Evolutionary conservation across 2,113 vertebrate genomes (phyloP), one percentile per base, ranked within the genome.

Genomic region (Helogale parvula): DNA sequence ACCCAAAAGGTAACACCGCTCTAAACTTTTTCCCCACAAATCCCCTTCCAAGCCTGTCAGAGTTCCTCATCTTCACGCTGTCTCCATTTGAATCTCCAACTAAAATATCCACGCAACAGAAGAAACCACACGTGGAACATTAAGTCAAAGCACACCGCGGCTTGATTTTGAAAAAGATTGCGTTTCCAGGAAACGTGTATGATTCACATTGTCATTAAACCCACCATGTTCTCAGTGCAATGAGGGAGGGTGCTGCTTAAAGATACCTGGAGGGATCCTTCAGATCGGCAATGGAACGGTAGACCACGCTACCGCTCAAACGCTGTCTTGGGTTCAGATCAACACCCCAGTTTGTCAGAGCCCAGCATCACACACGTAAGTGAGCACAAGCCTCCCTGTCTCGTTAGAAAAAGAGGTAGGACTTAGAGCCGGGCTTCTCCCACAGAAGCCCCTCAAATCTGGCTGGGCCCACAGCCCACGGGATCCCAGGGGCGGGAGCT

Each of bases 221-320:
- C 27, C 12, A 5, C 23, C 25, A 0, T 33, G 17, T 16, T 31
- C 41, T 13, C 68, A 45, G 68, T 4, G 41, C 19, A 7, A 10
- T 2, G 17, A 38, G 27, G 38, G 38, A 60, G 25, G 0, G 8
- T 6, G 38, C 4, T 31, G 0, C 65, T 85, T n/a, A 17, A 38
- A 50, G 57, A 15, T 5, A 23, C 9, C 23, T 25, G 27, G 21
- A 41, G 25, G 5, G 7, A 21, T 15, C 29, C 14, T 27, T 52
- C 54, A 81, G 1, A 27, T 19, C 2, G 7, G 0, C 5, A 47
- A 82, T 29, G 65, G 31, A 17, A 17, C 3, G 23, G 31, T 1
- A 2, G 15, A 13, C 0, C 3, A 0, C 1, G 10, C 15, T 0
- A 0, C 17, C 38, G 63, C 16, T 25, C n/a, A 16, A 29, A 13